Conservation (phyloP, 2,888 invertebrate species). For the Synergus umbraculus region DNA sequence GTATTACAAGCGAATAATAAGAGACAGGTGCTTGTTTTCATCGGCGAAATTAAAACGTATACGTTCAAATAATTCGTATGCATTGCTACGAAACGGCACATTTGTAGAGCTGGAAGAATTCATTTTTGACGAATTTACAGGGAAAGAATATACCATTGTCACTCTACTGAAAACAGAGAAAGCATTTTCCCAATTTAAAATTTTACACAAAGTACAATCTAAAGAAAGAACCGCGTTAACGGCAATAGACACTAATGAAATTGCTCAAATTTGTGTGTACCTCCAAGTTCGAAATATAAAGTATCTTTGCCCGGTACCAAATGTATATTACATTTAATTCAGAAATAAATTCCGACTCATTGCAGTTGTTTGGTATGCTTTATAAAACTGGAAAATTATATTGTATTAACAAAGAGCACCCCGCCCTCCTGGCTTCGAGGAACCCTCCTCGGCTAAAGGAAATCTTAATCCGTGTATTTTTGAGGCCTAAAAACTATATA, state of each 20-base stretch:
- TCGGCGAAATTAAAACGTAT: conserved; percentile 1
- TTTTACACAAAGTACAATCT: conserved; percentile 23
- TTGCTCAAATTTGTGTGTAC: conserved; percentile 37
- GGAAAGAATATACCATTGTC: conserved; percentile 44
- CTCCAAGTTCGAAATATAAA: conserved; percentile 12
- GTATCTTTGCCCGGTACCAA: conserved; percentile 35
- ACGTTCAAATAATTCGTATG: not conserved
- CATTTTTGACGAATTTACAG: conserved; percentile 30
- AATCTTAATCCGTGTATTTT: too few relatives aligned
- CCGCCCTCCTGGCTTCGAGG: too few relatives aligned
- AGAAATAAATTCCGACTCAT: too few relatives aligned
- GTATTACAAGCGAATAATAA: not conserved
- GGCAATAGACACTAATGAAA: conserved; percentile 15
- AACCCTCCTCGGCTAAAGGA: too few relatives aligned
- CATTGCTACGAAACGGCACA: not conserved
- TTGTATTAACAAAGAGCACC: too few relatives aligned
- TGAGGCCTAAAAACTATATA: too few relatives aligned
- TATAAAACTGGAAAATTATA: too few relatives aligned
- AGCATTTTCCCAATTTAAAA: conserved; percentile 16
- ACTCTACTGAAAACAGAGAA: conserved; percentile 20
- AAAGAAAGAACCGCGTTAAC: not conserved
- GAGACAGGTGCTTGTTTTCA: not conserved
- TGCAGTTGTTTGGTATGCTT: too few relatives aligned
- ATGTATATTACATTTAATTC: conserved; percentile 40
- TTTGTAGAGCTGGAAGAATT: conserved; percentile 39